Evolutionary conservation across 1,140 invertebrate species (phyloP), one percentile per base, ranked within the genome.

Genomic region (Trichomalopsis sarcophagae): DNA sequence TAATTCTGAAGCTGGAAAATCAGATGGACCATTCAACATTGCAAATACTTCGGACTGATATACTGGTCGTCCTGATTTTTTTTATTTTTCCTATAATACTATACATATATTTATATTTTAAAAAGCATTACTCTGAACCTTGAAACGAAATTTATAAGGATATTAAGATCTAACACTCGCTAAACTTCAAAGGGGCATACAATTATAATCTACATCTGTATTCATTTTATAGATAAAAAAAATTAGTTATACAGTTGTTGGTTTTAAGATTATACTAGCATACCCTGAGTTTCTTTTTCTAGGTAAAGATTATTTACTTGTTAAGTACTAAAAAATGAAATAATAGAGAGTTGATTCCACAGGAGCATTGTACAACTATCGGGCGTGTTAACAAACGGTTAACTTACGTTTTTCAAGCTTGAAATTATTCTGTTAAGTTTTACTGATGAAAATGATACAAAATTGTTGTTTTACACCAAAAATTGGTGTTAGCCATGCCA

Each of bases 1-100:
- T 27, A 71, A 36, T 36, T 80, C 9, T 40, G 55, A 55, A 80
- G 78, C 78, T 80, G 78, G 78, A 68, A 78, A 66, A 80, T 68
- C 23, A 36, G 44, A 68, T 68, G 78, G 78, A 80, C 78, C 78
- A 80, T 66, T 80, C 23, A 17, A 17, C 30, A 23, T 80, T n/a
- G 33, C 23, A 68, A 80, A 69, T n/a, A 33, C 55, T 62, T 80
- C 78, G 33, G 27, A 80, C 17, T 68, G 30, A 68, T 80, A 66
- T 44, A 68, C 30, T 68, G 3, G 50, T 80, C 30, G 21, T 10
- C 23, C 30, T 30, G 27, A 9, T 10, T 14, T 71, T 71, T 71
- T 71, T 71, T 71, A 71, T 71, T 71, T 10, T 33, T 71, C 30
- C n/a, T 69, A 30, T 71, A 71, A 44, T 44, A 9, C 10, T 71